Base-by-base conservation (phyloP, 1,140 invertebrate genomes). In the Eumaeus atala region DNA sequence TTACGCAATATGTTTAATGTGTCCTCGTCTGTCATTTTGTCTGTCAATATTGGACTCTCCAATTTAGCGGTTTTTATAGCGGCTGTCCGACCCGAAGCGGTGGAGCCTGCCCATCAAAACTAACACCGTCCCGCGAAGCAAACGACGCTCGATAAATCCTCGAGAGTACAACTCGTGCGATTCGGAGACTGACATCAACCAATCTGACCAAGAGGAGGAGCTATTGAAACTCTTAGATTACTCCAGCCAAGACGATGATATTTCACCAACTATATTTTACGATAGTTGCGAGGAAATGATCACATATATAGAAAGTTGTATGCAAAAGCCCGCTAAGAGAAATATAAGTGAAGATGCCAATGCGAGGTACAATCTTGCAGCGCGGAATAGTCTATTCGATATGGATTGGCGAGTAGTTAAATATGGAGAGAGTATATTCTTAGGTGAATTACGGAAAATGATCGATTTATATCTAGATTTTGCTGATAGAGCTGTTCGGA, bases 181-280 rank as follows among this genome's bases (percentile, higher is more conserved):
- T 73, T 93, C 92, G 28, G 92, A 93, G 76, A 92, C 91, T 17
- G 92, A 94, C 77, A 92, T 93, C 90, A 91, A 92, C 82, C 90
- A 92, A 65, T 94, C 93, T 34, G 93, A 94, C 82, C 92, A 94
- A 86, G 94, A 95, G 80, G 94, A 95, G 64, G 93, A 95, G 84
- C 88, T 95, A 51, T 90, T 94, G 68, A 92, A 92, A 68, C 79
- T 88, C 14, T 55, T 88, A 35, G 87, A 88, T 66, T 87, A 88
- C 64, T 88, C 85, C 14, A 87, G 85, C 53, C 87, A 88, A 54
- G 87, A 88, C 21, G 87, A 88, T 48, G 84, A 88, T 55, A 72
- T 88, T 6, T 87, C 83, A 1, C 81, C 83, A 0, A 74, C 77
- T 9, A 74, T 87, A 60, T 87, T 87, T 56, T 72, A 86, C 38